Conservation (phyloP, 2,797 vertebrate species). For the Rhyacichthys aspro region DNA sequence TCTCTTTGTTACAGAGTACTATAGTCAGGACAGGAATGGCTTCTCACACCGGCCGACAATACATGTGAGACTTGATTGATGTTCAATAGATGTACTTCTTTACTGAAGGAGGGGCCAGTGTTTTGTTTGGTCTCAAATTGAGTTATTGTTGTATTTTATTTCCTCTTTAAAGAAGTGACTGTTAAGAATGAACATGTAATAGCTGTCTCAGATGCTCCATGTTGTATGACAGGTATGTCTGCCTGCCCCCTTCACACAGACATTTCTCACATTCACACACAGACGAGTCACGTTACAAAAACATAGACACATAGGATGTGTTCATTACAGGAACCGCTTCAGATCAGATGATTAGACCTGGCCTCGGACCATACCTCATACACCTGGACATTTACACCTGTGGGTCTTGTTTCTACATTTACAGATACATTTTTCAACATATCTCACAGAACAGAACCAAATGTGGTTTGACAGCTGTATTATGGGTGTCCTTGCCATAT, state of each 20-base stretch:
- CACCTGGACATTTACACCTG: neutral
- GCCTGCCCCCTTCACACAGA: neutral
- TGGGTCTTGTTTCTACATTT: neutral
- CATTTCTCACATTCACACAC: slow-evolving; percentile 5
- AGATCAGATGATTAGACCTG: neutral
- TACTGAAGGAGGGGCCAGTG: no score
- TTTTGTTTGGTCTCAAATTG: neutral
- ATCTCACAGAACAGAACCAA: neutral
- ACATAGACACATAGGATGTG: neutral
- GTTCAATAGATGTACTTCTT: no score
- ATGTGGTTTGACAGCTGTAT: neutral
- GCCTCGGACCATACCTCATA: neutral
- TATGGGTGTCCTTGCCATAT: no score
- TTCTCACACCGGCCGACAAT: no score
- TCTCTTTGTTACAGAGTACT: no score
- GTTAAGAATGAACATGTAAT: neutral
- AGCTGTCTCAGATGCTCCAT: neutral
- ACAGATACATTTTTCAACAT: neutral
- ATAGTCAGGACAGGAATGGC: no score
- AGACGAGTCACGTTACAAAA: neutral
- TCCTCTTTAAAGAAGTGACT: neutral
- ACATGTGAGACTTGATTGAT: no score
- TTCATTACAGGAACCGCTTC: neutral
- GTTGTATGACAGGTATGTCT: slow-evolving; percentile 1
- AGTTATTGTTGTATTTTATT: neutral